Base-by-base conservation (phyloP, 2,888 invertebrate species). In the Gandaritis pyraliata region DNA sequence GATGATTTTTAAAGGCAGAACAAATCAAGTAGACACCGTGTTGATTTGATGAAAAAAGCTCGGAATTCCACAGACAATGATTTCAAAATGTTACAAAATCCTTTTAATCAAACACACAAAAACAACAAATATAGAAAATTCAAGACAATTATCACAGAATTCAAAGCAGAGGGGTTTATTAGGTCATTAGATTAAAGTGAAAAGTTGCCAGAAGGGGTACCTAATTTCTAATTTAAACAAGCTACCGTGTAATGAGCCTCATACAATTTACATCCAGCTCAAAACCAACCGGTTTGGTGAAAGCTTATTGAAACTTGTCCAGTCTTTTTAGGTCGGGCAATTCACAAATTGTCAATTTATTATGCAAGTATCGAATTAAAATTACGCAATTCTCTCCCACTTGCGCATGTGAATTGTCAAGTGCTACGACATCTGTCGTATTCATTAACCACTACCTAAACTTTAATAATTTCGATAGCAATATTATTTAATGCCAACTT, bases 251-350 rank as follows among this genome's bases (percentile, higher is more conserved):
- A 68, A 63, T 66, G 66, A 71, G 70, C 66, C 52, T 69, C 63
- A 54, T 59, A 54, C 54, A 15, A 4, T 65, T 67, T 60, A 64
- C 61, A 71, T 67, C 68, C 68, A 76, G 64, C 58, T 69, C 57
- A 65, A 72, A 69, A 74, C 67, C 61, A 72, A 71, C 70, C 66
- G 68, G 69, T 71, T 58, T 33, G 64, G 76, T 68, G 80, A 79
- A 79, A 77, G 80, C 75, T 71, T 70, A 70, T 71, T 73, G 68
- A 72, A 71, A 70, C 61, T 68, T 64, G 66, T 68, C 62, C 65
- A 70, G 65, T 65, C 61, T 49, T 58, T 72, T 65, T 56, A 56
- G 64, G 70, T 77, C 75, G 71, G 62, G 70, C 67, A 71, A 78
- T 72, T 73, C 68, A 65, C 68, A 60, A 70, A 72, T 72, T 49